Evolutionary conservation across 1,140 invertebrate species (phyloP), one percentile per base, ranked within the genome.

Genomic region (Drosophila pectinifera): DNA sequence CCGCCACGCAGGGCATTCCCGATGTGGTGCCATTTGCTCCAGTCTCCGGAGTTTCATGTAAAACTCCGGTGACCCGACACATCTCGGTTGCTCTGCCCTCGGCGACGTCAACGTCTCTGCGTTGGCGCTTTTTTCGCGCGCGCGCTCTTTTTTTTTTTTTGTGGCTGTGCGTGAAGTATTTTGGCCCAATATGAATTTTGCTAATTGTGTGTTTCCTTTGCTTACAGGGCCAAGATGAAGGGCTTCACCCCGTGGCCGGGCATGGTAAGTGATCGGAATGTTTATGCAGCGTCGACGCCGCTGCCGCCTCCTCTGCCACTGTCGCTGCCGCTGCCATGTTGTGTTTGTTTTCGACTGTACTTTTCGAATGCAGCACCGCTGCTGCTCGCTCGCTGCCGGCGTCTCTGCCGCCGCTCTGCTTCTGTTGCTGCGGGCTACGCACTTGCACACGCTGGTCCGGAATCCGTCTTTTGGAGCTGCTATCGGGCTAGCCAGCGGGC

Each of bases 161-260:
- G 13, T 45, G 46, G 34, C 20, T 8, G 13, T 46, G 39, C 16
- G 48, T 57, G 18, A 11, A 31, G 22, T 36, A 53, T 43, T 68
- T 46, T 39, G 14, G 16, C 31, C 45, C 38, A 75, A 75, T 51
- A 57, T 41, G 39, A 69, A 41, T 13, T 13, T 34, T 38, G n/a
- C 41, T 70, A 59, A 78, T 72, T 16, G 39, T 39, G 49, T 77
- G 8, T 53, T 55, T 34, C 92, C 92, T 82, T 94, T 92, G 31
- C 31, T 96, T 96, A 91, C 94, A 98, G 97, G 97, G 97, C 97
- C 20, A 98, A 98, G 94, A 98, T 98, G 97, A 98, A 98, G 94
- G 96, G 97, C 88, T 98, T 97, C 93, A 96, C 96, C 65, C 96
- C 97, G 68, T 98, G 97, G 97, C 97, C 97, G 42, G 97, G 96